These are phyloP conservation scores for Tenebrosternarchus preto DNA, from an alignment of 2,113 vertebrate species.

Conservation along the genomic window DNA sequence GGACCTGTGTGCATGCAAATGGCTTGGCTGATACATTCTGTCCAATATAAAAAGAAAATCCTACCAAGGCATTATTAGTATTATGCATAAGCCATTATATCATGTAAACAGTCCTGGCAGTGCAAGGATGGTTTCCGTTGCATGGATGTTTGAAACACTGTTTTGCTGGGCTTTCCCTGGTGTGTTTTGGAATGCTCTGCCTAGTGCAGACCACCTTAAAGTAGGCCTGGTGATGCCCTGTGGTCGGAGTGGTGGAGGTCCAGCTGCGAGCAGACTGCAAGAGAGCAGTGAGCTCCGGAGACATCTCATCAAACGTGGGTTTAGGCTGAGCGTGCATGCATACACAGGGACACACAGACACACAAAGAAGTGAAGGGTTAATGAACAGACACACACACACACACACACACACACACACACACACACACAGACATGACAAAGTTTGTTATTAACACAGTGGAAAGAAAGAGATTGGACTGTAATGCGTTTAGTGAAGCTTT, in stretches of 20 bases:
- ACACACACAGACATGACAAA: constrained; percentile 12
- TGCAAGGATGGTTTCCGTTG: background rate
- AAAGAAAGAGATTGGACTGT: background rate
- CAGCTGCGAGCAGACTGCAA: constrained; percentile 72
- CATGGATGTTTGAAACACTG: background rate
- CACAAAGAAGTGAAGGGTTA: constrained; percentile 55
- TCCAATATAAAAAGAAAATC: background rate
- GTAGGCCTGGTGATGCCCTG: constrained; percentile 72
- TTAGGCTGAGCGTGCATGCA: constrained; percentile 77
- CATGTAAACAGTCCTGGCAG: background rate
- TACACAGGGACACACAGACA: constrained; percentile 28
- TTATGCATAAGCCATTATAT: constrained; percentile 6
- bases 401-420: constrained; percentile 19
- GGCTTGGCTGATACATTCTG: background rate
- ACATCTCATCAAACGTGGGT: constrained; percentile 66
- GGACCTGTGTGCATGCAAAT: background rate
- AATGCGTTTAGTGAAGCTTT: background rate
- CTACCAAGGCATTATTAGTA: background rate
- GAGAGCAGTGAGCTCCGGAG: constrained; percentile 62
- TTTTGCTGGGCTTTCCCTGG: background rate
- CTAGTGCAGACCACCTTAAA: constrained; percentile 70
- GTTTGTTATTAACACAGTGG: constrained; percentile 5
- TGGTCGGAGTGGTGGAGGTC: constrained; percentile 73
- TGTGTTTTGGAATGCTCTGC: constrained; percentile 6
- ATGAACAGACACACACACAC: background rate